Base-by-base conservation (phyloP, 2,888 invertebrate species). In the Pseudeuparius sepicola region DNA sequence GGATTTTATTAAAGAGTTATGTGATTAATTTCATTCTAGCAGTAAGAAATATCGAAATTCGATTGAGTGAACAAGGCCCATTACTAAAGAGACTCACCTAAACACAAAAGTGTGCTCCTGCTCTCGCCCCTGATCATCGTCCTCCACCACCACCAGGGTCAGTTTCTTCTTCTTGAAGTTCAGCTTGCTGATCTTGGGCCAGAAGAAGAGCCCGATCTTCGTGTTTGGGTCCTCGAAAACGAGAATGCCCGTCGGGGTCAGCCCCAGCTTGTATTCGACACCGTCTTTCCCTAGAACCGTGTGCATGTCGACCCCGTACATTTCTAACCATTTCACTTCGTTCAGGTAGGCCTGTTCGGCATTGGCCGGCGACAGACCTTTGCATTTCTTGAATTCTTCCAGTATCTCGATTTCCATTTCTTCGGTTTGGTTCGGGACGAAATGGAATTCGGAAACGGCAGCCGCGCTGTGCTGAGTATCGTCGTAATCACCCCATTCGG, bases 91-190 rank as follows among this genome's bases (percentile, higher is more conserved):
- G 32, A 14, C 31, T 46, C 49, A 67, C 66, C 88, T 74, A 64
- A 99, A 99, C 3, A 98, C 94, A 63, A 99, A 99, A 1, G 96
- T 96, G 63, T 99, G 98, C 58, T 98, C 94, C 57, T 97, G 94
- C 62, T 96, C 92, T 31, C 82, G 72, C 0, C 93, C 93, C 61
- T 92, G 87, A 58, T 97, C 97, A 57, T 97, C 96, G 61, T 98
- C 97, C 64, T 99, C 98, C 6, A 97, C 93, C 3, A 99, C 97
- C 27, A 97, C 85, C 34, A 99, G 68, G 0, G 94, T 96, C 29
- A 99, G 64, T 61, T 96, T 96, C 64, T 96, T 96, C 64, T 90
- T 93, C 61, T 94, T 94, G 58, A 99, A 99, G 64, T 97, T 94
- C 34, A 99, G 66, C 60, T 92, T 87, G 42, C 92, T 92, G 51